These are phyloP conservation scores for Microtus richardsoni DNA, from an alignment of 2,113 vertebrate genomes.

Conservation along the genomic window DNA sequence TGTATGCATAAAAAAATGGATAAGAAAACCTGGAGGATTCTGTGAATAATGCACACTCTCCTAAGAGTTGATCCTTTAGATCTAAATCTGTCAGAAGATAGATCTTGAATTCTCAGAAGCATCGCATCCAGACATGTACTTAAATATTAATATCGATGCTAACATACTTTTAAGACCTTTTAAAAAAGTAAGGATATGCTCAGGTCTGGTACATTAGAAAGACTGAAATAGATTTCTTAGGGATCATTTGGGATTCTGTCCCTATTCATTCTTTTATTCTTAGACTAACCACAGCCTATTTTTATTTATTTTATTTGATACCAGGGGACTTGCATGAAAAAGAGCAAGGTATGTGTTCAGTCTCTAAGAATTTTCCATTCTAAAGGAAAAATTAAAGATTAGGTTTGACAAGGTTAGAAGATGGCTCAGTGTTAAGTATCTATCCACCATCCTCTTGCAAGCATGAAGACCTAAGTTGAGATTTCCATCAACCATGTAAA, in stretches of 20 bases:
- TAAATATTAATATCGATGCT: constrained; percentile 26
- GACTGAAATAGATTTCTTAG: background rate
- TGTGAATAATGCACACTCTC: constrained; percentile 46
- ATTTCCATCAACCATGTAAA: background rate
- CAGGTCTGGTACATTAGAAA: background rate
- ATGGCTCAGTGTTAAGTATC: background rate
- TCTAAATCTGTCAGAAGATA: background rate
- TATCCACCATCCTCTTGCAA: background rate
- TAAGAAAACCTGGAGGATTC: background rate
- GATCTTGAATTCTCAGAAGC: constrained; percentile 36
- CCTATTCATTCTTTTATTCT: background rate
- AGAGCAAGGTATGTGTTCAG: background rate
- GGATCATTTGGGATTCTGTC: background rate
- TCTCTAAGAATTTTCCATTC: background rate
- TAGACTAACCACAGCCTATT: background rate
- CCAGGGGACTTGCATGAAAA: background rate
- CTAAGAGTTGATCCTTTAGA: constrained; percentile 9
- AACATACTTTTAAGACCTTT: background rate
- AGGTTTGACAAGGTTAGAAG: background rate
- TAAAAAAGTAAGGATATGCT: constrained; percentile 18
- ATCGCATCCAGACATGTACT: background rate
- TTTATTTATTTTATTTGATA: background rate
- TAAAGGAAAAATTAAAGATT: constrained; percentile 19
- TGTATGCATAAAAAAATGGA: background rate
- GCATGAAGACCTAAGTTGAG: background rate